Evolutionary conservation across 2,888 invertebrate species (phyloP).

Genomic region (Cheilosia scutellata): DNA sequence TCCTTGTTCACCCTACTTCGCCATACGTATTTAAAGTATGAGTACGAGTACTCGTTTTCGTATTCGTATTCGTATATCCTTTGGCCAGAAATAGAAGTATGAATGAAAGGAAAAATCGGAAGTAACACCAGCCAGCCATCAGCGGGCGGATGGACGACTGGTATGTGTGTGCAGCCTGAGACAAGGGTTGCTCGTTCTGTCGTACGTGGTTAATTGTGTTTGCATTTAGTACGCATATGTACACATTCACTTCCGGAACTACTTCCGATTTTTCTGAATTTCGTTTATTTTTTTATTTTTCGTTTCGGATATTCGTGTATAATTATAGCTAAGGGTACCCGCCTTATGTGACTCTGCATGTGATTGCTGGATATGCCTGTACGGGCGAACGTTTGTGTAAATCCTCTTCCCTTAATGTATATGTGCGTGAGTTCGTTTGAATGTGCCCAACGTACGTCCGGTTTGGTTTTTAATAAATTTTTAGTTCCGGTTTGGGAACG

Average conservation of each 20-base stretch:
- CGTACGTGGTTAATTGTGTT: conserved; percentile 70
- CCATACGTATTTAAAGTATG: not conserved
- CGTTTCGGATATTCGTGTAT: conserved; percentile 34
- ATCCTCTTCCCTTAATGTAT: conserved; percentile 35
- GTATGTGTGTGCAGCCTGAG: conserved; percentile 2
- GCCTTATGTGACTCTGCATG: conserved; percentile 64
- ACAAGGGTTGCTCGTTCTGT: conserved; percentile 39
- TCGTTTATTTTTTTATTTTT: conserved; percentile 8
- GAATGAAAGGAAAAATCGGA: conserved; percentile 52
- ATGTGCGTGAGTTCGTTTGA: conserved; percentile 51
- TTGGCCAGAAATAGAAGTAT: conserved; percentile 51
- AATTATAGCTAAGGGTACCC: conserved; percentile 64
- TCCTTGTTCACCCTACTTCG: conserved; percentile 24
- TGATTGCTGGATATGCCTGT: conserved; percentile 48
- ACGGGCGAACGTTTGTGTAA: conserved; percentile 16
- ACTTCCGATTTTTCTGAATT: conserved; percentile 67
- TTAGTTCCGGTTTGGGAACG: conserved; percentile 68
- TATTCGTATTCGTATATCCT: conserved; percentile 37
- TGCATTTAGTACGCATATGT: conserved; percentile 68
- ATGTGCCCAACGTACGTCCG: conserved; percentile 72
- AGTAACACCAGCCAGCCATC: conserved; percentile 53
- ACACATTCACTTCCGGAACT: conserved; percentile 74
- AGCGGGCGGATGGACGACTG: conserved; percentile 20
- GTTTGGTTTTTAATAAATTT: conserved; percentile 62
- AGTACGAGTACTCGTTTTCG: too few relatives aligned